Conservation (phyloP, 2,888 invertebrate genomes). For the Drosophila prolongata region DNA sequence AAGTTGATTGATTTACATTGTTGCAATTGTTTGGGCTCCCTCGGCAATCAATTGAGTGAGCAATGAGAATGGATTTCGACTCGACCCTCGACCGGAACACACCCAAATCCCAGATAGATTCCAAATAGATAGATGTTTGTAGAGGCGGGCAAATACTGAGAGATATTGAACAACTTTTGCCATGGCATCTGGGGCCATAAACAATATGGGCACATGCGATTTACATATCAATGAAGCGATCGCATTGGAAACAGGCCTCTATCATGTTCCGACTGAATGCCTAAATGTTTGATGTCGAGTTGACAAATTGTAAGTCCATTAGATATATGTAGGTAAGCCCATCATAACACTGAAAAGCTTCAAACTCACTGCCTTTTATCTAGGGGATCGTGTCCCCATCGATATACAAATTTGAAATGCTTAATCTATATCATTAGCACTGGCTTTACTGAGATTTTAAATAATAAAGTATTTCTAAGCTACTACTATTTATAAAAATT, state of each 20-base stretch:
- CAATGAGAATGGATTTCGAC: slow-evolving; percentile 48
- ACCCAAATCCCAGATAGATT: slow-evolving; percentile 44
- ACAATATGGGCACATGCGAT: slow-evolving; percentile 54
- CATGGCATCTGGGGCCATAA: slow-evolving; percentile 35
- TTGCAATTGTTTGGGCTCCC: slow-evolving; percentile 50
- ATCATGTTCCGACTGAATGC: slow-evolving; percentile 54
- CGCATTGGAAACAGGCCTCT: slow-evolving; percentile 26
- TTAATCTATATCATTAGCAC: no score
- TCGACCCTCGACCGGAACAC: slow-evolving; percentile 51
- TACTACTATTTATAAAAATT: no score
- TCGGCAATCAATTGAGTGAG: slow-evolving; percentile 23
- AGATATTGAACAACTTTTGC: slow-evolving; percentile 40
- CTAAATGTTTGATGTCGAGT: slow-evolving; percentile 47
- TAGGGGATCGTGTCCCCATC: not conserved
- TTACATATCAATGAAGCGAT: slow-evolving; percentile 59
- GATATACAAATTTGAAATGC: no score
- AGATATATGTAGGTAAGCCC: slow-evolving; percentile 1
- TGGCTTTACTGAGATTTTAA: no score
- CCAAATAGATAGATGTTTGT: slow-evolving; percentile 21
- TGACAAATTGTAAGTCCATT: slow-evolving; percentile 38
- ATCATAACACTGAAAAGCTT: slow-evolving; percentile 9
- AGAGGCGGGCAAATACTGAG: slow-evolving; percentile 10
- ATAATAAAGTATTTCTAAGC: no score
- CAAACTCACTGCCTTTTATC: slow-evolving; percentile 5
- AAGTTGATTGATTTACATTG: slow-evolving; percentile 66